Conservation (phyloP, 2,113 vertebrate genomes). For the Pangasianodon hypophthalmus region DNA sequence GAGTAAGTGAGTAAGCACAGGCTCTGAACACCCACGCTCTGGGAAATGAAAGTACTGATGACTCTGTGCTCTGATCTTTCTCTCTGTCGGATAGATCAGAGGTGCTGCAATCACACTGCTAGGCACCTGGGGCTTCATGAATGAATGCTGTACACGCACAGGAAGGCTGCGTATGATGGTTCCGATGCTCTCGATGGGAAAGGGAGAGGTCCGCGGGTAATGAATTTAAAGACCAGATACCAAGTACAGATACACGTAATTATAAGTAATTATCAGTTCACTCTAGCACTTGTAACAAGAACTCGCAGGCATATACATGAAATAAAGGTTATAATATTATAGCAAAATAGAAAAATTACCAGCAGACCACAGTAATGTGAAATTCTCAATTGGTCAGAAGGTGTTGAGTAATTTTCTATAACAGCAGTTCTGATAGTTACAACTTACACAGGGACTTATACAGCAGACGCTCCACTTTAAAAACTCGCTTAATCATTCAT, state of each 20-base stretch:
- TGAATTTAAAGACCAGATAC: neutral
- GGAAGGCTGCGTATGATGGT: neutral
- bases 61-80: constrained; percentile 13
- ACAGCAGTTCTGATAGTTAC: no score
- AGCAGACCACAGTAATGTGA: neutral
- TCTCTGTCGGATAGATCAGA: constrained; percentile 18
- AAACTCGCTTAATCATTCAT: no score
- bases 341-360: neutral
- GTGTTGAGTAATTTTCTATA: no score
- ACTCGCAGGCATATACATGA: neutral
- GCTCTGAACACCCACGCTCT: constrained; percentile 6
- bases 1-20: constrained; percentile 8
- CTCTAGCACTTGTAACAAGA: neutral
- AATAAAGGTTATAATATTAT: neutral
- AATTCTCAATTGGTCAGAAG: neutral
- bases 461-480: no score
- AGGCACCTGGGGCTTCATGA: neutral
- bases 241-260: neutral
- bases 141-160: neutral
- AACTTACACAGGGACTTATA: neutral
- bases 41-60: constrained; percentile 25
- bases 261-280: neutral
- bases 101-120: neutral
- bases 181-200: neutral
- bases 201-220: neutral